These are phyloP conservation scores for Yponomeuta evonymella DNA, from an alignment of 2,888 invertebrate genomes.

Conservation along the genomic window DNA sequence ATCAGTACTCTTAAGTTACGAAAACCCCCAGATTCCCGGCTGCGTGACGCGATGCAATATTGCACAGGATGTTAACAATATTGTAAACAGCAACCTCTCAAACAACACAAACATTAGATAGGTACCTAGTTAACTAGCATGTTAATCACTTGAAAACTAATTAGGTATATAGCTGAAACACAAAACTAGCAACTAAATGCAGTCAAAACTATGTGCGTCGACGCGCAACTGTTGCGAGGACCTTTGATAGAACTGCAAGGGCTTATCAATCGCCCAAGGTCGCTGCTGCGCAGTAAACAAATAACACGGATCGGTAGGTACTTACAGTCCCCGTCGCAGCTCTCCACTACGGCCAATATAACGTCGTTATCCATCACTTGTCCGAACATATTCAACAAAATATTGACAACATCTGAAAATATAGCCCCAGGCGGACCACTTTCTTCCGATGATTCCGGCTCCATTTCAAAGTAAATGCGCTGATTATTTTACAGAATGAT, in stretches of 20 bases:
- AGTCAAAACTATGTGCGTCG: no score
- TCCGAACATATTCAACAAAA: conserved; percentile 50
- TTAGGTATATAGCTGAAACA: no score
- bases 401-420: conserved; percentile 39
- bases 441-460: neutral
- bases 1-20: no score
- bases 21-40: no score
- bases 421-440: neutral
- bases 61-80: no score
- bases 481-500: neutral
- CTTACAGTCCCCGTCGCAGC: conserved; percentile 59
- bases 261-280: neutral
- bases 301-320: conserved; percentile 23
- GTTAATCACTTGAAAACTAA: no score
- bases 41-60: no score
- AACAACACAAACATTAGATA: no score
- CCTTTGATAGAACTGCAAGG: neutral
- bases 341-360: conserved; percentile 51
- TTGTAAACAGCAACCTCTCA: no score
- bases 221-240: neutral
- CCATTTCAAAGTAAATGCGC: neutral
- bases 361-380: conserved; percentile 44
- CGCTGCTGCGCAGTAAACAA: conserved; percentile 12
- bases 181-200: no score
- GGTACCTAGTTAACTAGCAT: no score